Evolutionary conservation across 37 sponge, comb jelly and placozoan genomes (phyloP).

Genomic region (Aplysina aerophoba): DNA sequence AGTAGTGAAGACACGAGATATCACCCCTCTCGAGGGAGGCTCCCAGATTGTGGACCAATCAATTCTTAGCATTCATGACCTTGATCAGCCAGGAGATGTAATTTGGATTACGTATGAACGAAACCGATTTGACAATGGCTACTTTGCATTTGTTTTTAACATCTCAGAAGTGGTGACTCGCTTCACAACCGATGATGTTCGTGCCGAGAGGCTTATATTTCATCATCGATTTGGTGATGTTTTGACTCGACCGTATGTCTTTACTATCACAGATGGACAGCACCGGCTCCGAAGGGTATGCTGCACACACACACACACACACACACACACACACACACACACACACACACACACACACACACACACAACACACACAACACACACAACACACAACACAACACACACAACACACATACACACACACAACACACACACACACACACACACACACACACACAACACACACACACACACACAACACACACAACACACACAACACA

Average conservation of each 20-base stretch:
- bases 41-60: slow-evolving; percentile 25
- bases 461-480: neutral
- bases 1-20: neutral
- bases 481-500: too few relatives aligned
- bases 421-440: neutral
- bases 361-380: too few relatives aligned
- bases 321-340: neutral
- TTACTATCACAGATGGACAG: slow-evolving; percentile 1
- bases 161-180: neutral
- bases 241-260: neutral
- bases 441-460: neutral
- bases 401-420: neutral
- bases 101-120: slow-evolving; percentile 1
- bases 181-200: slow-evolving; percentile 3
- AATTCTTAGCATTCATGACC: slow-evolving; percentile 38
- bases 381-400: neutral
- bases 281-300: neutral
- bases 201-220: neutral
- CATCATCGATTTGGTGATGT: slow-evolving; percentile 7
- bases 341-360: neutral
- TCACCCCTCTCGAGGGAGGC: slow-evolving; percentile 43
- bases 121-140: slow-evolving; percentile 3
- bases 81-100: slow-evolving; percentile 35
- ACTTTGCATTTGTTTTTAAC: slow-evolving; percentile 9
- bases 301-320: neutral